A percentile compares a stretch with the other conserved stretches of the same genome.
These are phyloP conservation scores for Macrophya annulata DNA, from an alignment of 2,888 invertebrate genomes.

Conservation along the genomic window DNA sequence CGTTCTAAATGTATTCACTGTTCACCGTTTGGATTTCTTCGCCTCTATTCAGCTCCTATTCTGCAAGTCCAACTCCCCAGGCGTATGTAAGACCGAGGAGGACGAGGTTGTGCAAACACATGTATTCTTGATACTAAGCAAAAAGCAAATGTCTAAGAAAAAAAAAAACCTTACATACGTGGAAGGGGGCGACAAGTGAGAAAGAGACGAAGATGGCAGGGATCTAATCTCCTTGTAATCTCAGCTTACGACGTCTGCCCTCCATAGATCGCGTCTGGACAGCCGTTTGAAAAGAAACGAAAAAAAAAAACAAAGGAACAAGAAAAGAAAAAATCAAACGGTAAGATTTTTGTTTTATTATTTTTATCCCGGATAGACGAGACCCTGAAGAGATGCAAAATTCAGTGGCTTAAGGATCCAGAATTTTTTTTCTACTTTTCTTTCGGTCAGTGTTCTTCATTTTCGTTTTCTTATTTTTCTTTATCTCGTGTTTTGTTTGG, in stretches of 20 bases:
- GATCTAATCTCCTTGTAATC: conserved; percentile 76
- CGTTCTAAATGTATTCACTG: conserved; percentile 75
- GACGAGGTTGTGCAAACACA: conserved; percentile 46
- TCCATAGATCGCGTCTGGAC: conserved; percentile 57
- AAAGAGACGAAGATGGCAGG: conserved; percentile 69
- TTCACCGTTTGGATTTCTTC: conserved; percentile 59
- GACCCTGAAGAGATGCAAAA: conserved; percentile 41
- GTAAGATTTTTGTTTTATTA: not conserved
- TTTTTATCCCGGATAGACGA: not conserved
- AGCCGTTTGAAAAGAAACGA: conserved; percentile 33
- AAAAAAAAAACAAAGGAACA: conserved; percentile 25
- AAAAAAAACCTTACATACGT: conserved; percentile 51
- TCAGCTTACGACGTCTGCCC: conserved; percentile 72
- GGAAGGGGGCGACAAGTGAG: conserved; percentile 60
- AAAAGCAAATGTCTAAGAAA: conserved; percentile 67
- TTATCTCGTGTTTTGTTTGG: conserved; percentile 21
- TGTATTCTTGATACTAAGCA: conserved; percentile 58
- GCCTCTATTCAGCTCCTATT: conserved; percentile 48
- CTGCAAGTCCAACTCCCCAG: conserved; percentile 38
- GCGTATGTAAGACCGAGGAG: conserved; percentile 59
- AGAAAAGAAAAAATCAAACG: not conserved
- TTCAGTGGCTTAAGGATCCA: conserved; percentile 6
- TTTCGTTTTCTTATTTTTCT: conserved; percentile 1
- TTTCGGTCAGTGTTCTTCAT: conserved; percentile 58
- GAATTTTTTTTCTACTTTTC: conserved; percentile 27